phyloP scores from a whole-genome alignment of 2,888 invertebrate genomes.

The Busseola fusca region DNA sequence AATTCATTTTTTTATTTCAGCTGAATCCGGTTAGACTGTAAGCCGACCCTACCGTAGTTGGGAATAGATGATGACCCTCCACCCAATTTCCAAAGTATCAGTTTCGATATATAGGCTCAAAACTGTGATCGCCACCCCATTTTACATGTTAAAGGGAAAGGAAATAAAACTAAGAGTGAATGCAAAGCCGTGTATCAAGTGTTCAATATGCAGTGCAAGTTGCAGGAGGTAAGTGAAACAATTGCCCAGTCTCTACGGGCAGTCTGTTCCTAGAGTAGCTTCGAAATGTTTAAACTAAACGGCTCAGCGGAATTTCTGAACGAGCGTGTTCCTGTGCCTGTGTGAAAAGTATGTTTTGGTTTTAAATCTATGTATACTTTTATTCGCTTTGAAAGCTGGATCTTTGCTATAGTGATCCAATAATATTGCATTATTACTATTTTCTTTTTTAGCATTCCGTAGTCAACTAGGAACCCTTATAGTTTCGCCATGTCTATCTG shows the following conservation, averaged over 20 bases:
- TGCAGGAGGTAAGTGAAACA: constrained; percentile 53
- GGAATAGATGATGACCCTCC: no score
- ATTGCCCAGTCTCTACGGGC: constrained; percentile 48
- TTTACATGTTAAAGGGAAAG: constrained; percentile 50
- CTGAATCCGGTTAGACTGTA: no score
- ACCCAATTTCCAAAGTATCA: no score
- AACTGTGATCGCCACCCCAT: constrained; percentile 14
- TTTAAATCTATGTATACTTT: background rate
- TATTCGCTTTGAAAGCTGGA: no score
- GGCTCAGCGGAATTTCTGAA: constrained; percentile 31
- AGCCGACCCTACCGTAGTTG: no score
- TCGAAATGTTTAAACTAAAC: constrained; percentile 55
- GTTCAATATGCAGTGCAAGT: constrained; percentile 49
- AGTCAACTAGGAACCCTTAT: no score
- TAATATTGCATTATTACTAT: no score
- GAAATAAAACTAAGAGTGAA: constrained; percentile 41
- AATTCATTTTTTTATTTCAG: no score
- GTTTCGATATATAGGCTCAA: constrained; percentile 20
- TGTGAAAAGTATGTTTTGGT: constrained; percentile 3
- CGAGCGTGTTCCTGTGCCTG: constrained; percentile 8
- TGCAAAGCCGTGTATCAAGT: constrained; percentile 48
- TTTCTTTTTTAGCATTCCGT: no score
- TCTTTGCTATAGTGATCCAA: no score
- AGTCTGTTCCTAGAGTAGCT: constrained; percentile 44
- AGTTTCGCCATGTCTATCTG: no score